These are phyloP conservation scores for Mycetomoellerius zeteki DNA, from an alignment of 1,140 invertebrate genomes.

Conservation along the genomic window DNA sequence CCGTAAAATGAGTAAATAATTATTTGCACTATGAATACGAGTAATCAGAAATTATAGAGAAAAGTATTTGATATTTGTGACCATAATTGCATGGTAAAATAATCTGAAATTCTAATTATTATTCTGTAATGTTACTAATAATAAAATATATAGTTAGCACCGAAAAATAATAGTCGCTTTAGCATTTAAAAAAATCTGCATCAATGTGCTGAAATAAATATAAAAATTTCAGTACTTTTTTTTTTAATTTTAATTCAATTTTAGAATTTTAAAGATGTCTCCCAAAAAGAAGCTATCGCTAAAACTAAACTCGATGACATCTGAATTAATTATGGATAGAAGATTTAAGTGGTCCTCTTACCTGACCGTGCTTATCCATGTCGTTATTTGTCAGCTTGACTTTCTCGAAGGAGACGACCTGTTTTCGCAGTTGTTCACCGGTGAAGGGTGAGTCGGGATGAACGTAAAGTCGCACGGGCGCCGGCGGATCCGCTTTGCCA, in stretches of 20 bases:
- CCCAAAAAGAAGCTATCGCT: not conserved
- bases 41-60: not conserved
- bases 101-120: too few species aligned
- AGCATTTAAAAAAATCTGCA: too few species aligned
- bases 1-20: not conserved
- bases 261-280: not conserved
- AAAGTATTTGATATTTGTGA: too few species aligned
- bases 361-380: constrained; percentile 99
- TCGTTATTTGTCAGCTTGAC: constrained; percentile 99
- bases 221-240: not conserved
- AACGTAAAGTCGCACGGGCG: constrained; percentile 96
- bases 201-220: not conserved
- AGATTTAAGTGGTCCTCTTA: constrained; percentile 87
- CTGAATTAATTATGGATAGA: not conserved
- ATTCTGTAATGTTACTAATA: too few species aligned
- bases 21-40: not conserved
- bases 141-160: too few species aligned
- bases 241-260: constrained; percentile 12
- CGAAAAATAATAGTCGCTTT: too few species aligned
- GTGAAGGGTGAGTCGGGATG: constrained; percentile 99
- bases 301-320: not conserved
- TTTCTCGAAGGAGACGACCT: constrained; percentile 99
- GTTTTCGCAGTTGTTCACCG: constrained; percentile 97
- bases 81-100: too few species aligned
- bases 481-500: constrained; percentile 98